These are phyloP conservation scores for Cryptophagus acutangulus DNA, from an alignment of 2,888 invertebrate genomes.

Conservation along the genomic window DNA sequence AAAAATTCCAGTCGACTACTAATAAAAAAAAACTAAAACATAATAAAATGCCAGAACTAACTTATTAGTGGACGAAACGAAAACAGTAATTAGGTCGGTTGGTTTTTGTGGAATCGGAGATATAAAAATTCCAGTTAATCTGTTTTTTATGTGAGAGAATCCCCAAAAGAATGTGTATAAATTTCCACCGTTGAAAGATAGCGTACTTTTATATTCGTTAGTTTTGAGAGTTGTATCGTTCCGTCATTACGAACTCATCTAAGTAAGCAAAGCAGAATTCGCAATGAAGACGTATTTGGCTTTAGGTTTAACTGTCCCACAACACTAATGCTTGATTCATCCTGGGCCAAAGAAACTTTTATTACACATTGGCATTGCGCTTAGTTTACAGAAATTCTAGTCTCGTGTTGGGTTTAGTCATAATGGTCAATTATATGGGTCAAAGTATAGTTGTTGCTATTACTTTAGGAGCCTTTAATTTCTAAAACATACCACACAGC, in stretches of 20 bases:
- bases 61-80: no score
- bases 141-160: conserved; percentile 37
- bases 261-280: conserved; percentile 28
- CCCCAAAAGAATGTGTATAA: conserved; percentile 35
- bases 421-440: conserved; percentile 27
- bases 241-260: conserved; percentile 37
- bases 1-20: no score
- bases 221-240: conserved; percentile 33
- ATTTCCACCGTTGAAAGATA: conserved; percentile 36
- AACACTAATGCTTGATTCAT: conserved; percentile 15
- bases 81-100: conserved; percentile 27
- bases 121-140: conserved; percentile 35
- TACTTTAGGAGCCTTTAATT: no score
- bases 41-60: no score
- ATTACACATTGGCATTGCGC: conserved; percentile 22
- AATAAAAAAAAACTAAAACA: no score
- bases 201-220: conserved; percentile 40
- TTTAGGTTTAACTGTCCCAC: conserved; percentile 12
- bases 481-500: background rate
- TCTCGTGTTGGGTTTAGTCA: conserved; percentile 20
- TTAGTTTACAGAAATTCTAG: conserved; percentile 16
- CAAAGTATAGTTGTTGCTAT: conserved; percentile 17
- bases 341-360: conserved; percentile 28
- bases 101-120: conserved; percentile 25
- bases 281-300: conserved; percentile 20